Percentiles rank a stretch among this genome's conserved stretches.
phyloP scores from a whole-genome alignment of 2,113 vertebrate species.

The Choloepus hoffmanni region DNA sequence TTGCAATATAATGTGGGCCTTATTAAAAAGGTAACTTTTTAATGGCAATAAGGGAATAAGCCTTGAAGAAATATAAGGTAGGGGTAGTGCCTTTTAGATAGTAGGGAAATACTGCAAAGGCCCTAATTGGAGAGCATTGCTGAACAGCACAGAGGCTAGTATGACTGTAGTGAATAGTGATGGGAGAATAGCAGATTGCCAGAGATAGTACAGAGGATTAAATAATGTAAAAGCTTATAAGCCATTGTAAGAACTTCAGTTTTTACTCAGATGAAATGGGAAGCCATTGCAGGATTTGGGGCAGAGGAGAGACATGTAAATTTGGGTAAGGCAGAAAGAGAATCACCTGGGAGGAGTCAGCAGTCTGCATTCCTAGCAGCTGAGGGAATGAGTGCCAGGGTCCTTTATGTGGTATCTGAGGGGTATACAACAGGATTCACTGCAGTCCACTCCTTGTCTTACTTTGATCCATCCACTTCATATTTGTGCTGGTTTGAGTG shows the following conservation, averaged over 20 bases:
- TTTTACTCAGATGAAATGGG: neutral
- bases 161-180: neutral
- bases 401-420: neutral
- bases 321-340: neutral
- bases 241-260: neutral
- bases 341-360: neutral
- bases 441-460: neutral
- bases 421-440: neutral
- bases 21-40: conserved; percentile 29
- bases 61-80: neutral
- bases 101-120: neutral
- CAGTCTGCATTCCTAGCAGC: neutral
- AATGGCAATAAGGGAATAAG: conserved; percentile 38
- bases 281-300: neutral
- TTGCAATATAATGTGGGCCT: neutral
- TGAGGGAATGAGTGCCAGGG: neutral
- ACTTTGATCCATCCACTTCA: neutral
- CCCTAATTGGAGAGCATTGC: neutral
- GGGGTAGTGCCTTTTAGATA: neutral
- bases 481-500: neutral
- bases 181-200: neutral
- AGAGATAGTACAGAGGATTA: neutral
- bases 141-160: neutral
- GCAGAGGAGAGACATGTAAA: neutral
- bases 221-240: neutral